These are phyloP conservation scores for Australoheros scitulus DNA, from an alignment of 2,113 vertebrate genomes.

Conservation along the genomic window DNA sequence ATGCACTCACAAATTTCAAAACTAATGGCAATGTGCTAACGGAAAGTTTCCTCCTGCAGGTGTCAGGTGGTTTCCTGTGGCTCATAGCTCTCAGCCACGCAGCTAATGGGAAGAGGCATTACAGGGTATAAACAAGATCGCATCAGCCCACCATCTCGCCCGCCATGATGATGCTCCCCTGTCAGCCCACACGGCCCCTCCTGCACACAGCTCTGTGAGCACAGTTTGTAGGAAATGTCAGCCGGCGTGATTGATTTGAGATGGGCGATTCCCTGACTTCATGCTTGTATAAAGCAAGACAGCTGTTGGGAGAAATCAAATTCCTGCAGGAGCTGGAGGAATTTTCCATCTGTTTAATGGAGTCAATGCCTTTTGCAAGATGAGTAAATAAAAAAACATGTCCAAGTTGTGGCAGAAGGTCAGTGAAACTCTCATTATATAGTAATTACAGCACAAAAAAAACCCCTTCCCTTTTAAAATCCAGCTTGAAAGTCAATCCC, in stretches of 20 bases:
- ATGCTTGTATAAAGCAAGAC: conserved; percentile 89
- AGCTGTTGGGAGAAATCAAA: conserved; percentile 89
- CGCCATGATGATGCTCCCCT: conserved; percentile 83
- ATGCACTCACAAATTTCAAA: conserved; percentile 65
- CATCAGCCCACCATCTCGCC: conserved; percentile 84
- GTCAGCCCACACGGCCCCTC: conserved; percentile 43
- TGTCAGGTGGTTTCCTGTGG: conserved; percentile 86
- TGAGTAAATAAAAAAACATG: conserved; percentile 87
- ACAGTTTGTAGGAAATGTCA: conserved; percentile 90
- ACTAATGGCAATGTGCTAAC: conserved; percentile 83
- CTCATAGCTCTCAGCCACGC: conserved; percentile 67
- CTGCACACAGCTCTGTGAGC: conserved; percentile 79
- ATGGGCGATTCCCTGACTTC: conserved; percentile 86
- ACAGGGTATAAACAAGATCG: conserved; percentile 87
- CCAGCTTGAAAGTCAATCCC: conserved; percentile 74
- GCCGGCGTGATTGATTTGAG: conserved; percentile 84
- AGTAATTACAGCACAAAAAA: conserved; percentile 82
- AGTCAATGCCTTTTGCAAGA: conserved; percentile 81
- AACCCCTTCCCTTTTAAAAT: conserved; percentile 69
- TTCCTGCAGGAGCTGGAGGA: conserved; percentile 84
- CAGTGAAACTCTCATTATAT: conserved; percentile 85
- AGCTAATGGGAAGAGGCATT: conserved; percentile 83
- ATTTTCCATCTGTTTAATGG: conserved; percentile 88
- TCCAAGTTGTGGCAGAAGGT: conserved; percentile 81
- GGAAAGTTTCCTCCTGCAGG: conserved; percentile 81